These are phyloP conservation scores for Poicephalus meyeri DNA, from an alignment of 2,113 vertebrate genomes.

Conservation along the genomic window DNA sequence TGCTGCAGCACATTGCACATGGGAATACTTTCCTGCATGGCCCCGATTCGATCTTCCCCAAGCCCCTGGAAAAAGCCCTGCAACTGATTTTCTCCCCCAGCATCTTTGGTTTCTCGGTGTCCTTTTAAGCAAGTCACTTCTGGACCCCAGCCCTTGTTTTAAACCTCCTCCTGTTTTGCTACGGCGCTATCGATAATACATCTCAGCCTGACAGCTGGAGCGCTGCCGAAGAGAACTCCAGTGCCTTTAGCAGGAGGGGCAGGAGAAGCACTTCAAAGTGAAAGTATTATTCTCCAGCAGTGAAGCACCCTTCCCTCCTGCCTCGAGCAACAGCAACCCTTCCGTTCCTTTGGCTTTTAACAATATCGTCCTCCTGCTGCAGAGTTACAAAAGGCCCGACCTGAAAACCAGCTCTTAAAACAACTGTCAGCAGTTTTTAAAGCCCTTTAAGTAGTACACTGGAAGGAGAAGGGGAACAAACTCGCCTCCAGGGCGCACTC, in stretches of 20 bases:
- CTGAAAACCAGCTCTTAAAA: background rate
- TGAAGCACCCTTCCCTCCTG: background rate
- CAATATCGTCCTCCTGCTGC: background rate
- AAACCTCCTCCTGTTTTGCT: background rate
- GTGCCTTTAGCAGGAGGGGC: background rate
- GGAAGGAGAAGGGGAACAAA: background rate
- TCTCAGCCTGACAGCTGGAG: background rate
- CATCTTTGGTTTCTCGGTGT: background rate
- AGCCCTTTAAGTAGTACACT: background rate
- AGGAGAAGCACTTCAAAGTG: background rate
- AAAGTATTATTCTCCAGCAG: background rate
- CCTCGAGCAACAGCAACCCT: background rate
- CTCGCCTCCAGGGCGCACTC: background rate
- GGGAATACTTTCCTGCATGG: background rate
- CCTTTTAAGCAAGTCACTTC: background rate
- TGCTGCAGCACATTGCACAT: accelerated
- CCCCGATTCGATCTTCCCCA: background rate
- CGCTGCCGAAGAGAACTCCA: accelerated
- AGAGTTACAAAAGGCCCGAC: background rate
- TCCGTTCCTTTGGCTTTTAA: background rate
- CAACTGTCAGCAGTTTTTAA: conserved; percentile 4
- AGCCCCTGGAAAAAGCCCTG: background rate
- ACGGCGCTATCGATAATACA: accelerated
- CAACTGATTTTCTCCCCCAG: background rate
- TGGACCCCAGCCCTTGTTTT: background rate